Evolutionary conservation across 1,140 invertebrate genomes (phyloP).

Genomic region (Tetramorium alpestre): DNA sequence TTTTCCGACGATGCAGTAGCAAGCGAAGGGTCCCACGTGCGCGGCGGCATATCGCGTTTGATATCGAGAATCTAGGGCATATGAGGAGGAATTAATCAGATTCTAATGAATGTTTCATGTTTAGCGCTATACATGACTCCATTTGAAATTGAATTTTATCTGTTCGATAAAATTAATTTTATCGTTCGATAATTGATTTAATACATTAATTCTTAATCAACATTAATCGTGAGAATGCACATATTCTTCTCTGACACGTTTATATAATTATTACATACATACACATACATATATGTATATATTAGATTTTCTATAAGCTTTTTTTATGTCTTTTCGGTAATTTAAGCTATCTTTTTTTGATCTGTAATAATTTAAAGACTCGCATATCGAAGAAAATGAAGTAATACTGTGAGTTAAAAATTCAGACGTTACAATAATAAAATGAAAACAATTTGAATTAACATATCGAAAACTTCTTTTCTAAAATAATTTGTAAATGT

Average conservation of each 20-base stretch:
- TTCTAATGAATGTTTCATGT: not conserved
- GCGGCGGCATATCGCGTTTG: constrained; percentile 13
- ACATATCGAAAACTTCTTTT: not conserved
- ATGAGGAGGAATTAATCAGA: not conserved
- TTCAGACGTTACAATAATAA: not conserved
- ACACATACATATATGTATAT: not conserved
- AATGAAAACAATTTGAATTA: not conserved
- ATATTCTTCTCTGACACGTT: not conserved
- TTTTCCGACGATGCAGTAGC: constrained; percentile 57
- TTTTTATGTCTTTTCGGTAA: not conserved
- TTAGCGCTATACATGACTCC: not conserved
- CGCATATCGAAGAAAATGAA: not conserved
- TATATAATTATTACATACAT: not conserved
- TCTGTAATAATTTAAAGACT: not conserved
- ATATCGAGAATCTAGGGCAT: constrained; percentile 25
- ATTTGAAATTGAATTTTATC: not conserved
- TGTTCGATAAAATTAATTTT: not conserved
- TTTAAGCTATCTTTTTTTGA: not conserved
- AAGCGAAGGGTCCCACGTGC: constrained; percentile 11
- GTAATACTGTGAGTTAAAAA: not conserved
- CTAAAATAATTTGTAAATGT: not conserved
- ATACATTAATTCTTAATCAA: not conserved
- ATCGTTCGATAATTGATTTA: not conserved
- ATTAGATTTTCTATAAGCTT: not conserved
- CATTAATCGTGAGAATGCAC: not conserved